Evolutionary conservation across 2,113 vertebrate species (phyloP), one percentile per base, ranked within the genome.

Genomic region (Malurus cyaneus): DNA sequence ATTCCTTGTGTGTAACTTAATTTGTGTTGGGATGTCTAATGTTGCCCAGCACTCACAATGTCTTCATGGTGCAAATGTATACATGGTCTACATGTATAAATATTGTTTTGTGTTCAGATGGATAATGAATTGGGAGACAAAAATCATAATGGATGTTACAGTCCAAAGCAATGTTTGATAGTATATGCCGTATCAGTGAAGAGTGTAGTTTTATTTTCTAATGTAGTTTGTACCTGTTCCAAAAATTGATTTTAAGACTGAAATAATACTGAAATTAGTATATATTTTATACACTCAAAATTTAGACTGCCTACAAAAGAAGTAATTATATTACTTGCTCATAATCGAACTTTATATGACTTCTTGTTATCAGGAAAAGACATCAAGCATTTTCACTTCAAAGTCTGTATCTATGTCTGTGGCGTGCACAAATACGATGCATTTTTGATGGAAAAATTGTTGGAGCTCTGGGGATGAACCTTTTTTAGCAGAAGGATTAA

Each of bases 171-270:
- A 28, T 78, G 11, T 78, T 85, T 53, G 12, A 36, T 34, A 53
- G 10, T 14, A 3, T 64, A 13, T n/a, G 17, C n/a, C 2, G 1
- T 10, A 53, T 31, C 1, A 0, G 5, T 49, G 42, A 69, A 78
- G 32, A 26, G 8, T 42, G 6, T n/a, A 2, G 1, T 9, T 64
- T 72, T 76, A 39, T 76, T 41, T 83, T 31, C 39, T 92, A 41
- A 60, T 70, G 28, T 12, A 28, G 18, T 57, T 81, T 52, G 53
- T 67, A 29, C 6, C 28, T 65, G 14, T 53, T 90, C 59, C 54
- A 88, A 65, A 80, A 77, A 39, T 8, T 32, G 8, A 21, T 47
- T 89, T 92, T 78, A 78, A 78, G 26, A 65, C n/a, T 57, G 70
- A 78, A 91, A 57, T 34, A 12, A 11, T 18, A 41, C 18, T 70